These are phyloP conservation scores for Sycophaga agraensis DNA, from an alignment of 1,140 invertebrate genomes.

Conservation along the genomic window DNA sequence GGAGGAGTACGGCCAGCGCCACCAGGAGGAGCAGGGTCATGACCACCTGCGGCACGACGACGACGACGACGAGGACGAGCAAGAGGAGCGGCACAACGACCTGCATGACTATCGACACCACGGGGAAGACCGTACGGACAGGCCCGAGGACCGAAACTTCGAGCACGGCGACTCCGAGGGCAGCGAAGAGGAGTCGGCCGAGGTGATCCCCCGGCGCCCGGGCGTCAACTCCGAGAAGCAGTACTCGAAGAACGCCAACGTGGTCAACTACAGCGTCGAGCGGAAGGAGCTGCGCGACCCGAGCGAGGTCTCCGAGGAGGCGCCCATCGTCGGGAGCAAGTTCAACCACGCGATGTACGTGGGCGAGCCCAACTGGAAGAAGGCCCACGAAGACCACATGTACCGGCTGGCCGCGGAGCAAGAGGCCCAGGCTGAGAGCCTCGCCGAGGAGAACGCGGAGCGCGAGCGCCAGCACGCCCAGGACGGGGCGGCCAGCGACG, in stretches of 20 bases:
- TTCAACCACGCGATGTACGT: slow-evolving; percentile 25
- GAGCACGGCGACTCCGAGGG: neutral
- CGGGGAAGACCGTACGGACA: neutral
- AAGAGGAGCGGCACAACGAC: neutral
- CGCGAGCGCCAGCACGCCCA: neutral
- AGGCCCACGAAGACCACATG: slow-evolving; percentile 32
- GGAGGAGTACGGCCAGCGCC: slow-evolving; percentile 19
- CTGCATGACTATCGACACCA: neutral
- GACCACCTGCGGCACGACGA: neutral
- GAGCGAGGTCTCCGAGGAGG: slow-evolving; percentile 35
- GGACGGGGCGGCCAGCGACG: neutral
- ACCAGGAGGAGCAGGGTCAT: neutral
- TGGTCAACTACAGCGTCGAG: slow-evolving; percentile 36
- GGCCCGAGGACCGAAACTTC: neutral
- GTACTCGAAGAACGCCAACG: slow-evolving; percentile 35
- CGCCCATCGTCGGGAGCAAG: neutral
- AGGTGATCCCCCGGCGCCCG: neutral
- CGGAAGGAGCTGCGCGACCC: slow-evolving; percentile 36
- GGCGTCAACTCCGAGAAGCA: slow-evolving; percentile 8
- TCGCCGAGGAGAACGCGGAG: slow-evolving; percentile 26
- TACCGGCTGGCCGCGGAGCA: slow-evolving; percentile 34
- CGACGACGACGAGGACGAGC: neutral
- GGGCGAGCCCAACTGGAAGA: slow-evolving; percentile 37
- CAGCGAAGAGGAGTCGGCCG: neutral
- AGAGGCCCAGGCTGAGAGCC: slow-evolving; percentile 31